Evolutionary conservation across 2,888 invertebrate species (phyloP).

Genomic region (Drosophila macrothrix): DNA sequence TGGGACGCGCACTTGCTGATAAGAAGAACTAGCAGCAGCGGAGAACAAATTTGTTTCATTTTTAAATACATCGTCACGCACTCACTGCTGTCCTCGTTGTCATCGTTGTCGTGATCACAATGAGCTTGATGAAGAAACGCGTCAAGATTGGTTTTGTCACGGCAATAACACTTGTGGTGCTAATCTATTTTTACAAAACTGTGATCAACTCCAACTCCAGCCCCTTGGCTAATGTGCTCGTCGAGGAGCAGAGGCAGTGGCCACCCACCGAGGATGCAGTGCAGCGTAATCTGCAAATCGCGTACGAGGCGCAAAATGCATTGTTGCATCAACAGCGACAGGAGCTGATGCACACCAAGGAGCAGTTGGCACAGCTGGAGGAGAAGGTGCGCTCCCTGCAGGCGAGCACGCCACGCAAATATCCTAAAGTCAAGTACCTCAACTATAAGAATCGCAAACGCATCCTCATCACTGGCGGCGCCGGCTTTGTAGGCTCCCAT

Average conservation of each 20-base stretch:
- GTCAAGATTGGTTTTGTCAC: slow-evolving; percentile 54
- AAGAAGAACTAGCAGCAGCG: slow-evolving; percentile 47
- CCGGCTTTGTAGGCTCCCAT: slow-evolving; percentile 99
- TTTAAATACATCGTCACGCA: slow-evolving; percentile 32
- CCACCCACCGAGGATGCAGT: slow-evolving; percentile 62
- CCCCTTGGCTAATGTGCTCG: neutral
- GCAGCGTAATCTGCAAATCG: slow-evolving; percentile 57
- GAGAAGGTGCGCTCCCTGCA: slow-evolving; percentile 90
- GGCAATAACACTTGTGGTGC: slow-evolving; percentile 55
- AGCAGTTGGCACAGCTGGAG: slow-evolving; percentile 89
- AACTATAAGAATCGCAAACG: slow-evolving; percentile 96
- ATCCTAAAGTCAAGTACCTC: slow-evolving; percentile 95
- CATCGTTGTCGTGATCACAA: slow-evolving; percentile 32
- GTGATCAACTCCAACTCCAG: slow-evolving; percentile 31
- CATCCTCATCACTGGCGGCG: slow-evolving; percentile 97
- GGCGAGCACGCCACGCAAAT: slow-evolving; percentile 91
- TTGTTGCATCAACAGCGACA: slow-evolving; percentile 72
- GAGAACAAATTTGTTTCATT: slow-evolving; percentile 28
- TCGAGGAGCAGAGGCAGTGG: slow-evolving; percentile 59
- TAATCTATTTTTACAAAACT: slow-evolving; percentile 74
- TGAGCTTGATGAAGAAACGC: slow-evolving; percentile 69
- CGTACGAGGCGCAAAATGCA: slow-evolving; percentile 65
- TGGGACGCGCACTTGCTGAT: slow-evolving; percentile 62
- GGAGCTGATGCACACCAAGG: slow-evolving; percentile 88
- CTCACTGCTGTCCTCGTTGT: neutral